Base-by-base conservation (phyloP, 2,888 invertebrate species). In the Sesia apiformis region DNA sequence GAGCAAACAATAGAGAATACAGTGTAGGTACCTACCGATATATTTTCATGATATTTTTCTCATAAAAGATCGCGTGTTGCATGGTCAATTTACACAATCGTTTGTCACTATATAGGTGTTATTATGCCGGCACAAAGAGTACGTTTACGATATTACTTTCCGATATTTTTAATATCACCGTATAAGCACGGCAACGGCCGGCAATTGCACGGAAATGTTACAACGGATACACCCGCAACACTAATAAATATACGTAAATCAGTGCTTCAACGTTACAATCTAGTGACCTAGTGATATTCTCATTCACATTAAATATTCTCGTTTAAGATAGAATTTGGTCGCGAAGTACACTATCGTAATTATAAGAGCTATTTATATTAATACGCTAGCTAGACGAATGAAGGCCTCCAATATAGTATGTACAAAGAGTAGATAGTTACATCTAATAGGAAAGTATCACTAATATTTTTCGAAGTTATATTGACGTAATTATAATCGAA, bases 331-430 rank as follows among this genome's bases (percentile, higher is more conserved):
- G 76, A 78, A 72, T 65, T 86, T 87, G 86, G 86, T 87, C 87
- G 69, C 63, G 76, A 83, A 79, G 71, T 78, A 78, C 65, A 64
- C 68, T 74, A 72, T 64, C 64, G 58, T 61, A 53, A 23, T 23
- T 23, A 66, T 63, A 68, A 69, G 67, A 71, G 63, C 66, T 69
- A 70, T 67, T 58, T 52, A 43, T 53, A 54, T n/a, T 52, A 52
- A 54, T n/a, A 71, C 60, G 66, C 73, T 78, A 83, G 65, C 73
- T 78, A 82, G 65, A 72, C 74, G 77, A 78, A 78, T 78, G 77
- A 87, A 87, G 87, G 87, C 86, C 86, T 83, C 87, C 77, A 76
- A 77, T 76, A 80, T 63, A 80, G 70, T 79, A 79, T 78, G 62
- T 80, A 84, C 66, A 69, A 71, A 65, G 60, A 58, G 23, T 23